Percentiles rank a stretch among this genome's conserved stretches.
Evolutionary conservation across 2,113 vertebrate species (phyloP).

Genomic region (Cyprinus carpio): DNA sequence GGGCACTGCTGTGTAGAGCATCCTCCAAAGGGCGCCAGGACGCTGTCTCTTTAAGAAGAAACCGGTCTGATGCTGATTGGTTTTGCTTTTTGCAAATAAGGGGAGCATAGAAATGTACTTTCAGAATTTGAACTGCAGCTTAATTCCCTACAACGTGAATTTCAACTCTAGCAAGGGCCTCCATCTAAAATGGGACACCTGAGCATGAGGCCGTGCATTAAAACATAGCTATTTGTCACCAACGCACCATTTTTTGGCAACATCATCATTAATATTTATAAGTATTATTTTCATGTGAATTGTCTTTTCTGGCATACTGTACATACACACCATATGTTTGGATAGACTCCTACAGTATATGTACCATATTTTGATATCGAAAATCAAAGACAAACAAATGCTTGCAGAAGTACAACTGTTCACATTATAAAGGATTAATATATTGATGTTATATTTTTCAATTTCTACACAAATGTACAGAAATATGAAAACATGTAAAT

Average conservation of each 20-base stretch:
- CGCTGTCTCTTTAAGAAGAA: conserved; percentile 52
- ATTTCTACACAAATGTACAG: too few species aligned
- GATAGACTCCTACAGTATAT: not conserved
- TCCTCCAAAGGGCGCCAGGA: conserved; percentile 54
- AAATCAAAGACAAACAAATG: not conserved
- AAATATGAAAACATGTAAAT: too few species aligned
- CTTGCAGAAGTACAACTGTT: not conserved
- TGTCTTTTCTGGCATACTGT: not conserved
- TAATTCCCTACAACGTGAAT: not conserved
- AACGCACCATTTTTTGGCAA: not conserved
- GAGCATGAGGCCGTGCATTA: not conserved
- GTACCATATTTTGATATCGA: not conserved
- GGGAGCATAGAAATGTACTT: not conserved
- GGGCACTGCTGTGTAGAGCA: conserved; percentile 57
- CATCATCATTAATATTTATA: not conserved
- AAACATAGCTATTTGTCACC: not conserved
- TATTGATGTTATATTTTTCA: too few species aligned
- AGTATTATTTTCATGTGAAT: not conserved
- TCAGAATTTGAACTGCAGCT: not conserved
- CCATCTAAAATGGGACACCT: too few species aligned
- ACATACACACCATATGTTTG: not conserved
- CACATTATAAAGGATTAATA: not conserved
- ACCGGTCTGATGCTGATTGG: not conserved
- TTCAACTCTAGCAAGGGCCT: not conserved
- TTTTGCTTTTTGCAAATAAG: not conserved